Base-by-base conservation (phyloP, 2,113 vertebrate genomes). In the Promerops cafer region DNA sequence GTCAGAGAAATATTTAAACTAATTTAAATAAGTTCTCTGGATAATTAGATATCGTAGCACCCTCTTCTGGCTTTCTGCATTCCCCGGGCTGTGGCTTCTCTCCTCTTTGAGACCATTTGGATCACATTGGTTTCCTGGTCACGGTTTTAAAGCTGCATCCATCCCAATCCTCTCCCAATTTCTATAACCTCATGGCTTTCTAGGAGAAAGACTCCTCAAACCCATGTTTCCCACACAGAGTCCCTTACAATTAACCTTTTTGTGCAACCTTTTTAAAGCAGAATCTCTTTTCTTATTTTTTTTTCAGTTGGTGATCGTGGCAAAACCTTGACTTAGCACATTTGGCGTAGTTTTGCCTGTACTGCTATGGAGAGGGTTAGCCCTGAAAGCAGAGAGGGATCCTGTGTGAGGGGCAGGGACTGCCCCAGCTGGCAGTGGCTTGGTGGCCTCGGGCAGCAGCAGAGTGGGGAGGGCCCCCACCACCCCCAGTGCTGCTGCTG, bases 11-110 rank as follows among this genome's bases (percentile, higher is more conserved):
- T 61, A 87, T 71, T 86, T 84, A 42, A 65, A 85, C 16, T 75
- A 84, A 96, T 93, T 94, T 52, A 45, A 94, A 85, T 74, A 74
- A 87, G 24, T 89, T 84, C 8, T 75, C 81, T 22, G 52, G 70
- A 60, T 89, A 76, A 95, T 96, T 94, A 95, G 84, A 95, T 79
- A 94, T 87, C 2, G 74, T n/a, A 97, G 94, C 96, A 97, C 91
- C 87, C 94, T 96, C 95, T 96, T 96, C 96, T 96, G 96, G 95
- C 89, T 97, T 61, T 33, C 87, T 63, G 71, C 59, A 81, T 8
- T 27, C 49, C 27, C 70, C 40, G 66, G 80, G 45, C 21, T 72
- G 74, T 47, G 52, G 42, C 39, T 0, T 10, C 33, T 66, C 52
- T 76, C 70, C 40, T 50, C 8, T 64, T 31, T 7, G 70, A 85